Base-by-base conservation (phyloP, 2,797 vertebrate genomes). In the Cottoperca gobio region DNA sequence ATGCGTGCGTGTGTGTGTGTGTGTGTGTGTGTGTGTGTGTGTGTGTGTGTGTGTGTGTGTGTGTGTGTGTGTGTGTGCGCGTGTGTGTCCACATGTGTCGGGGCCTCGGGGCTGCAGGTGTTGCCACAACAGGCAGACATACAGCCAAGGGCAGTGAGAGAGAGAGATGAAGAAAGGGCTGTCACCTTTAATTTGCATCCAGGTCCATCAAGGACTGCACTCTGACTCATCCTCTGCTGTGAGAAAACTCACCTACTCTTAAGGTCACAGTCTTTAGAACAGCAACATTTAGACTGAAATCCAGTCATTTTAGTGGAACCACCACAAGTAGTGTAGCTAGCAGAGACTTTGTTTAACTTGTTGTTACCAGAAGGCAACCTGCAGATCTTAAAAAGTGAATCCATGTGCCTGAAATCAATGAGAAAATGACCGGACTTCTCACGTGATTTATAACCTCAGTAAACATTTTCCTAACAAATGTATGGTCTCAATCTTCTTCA, bases 151-250 rank as follows among this genome's bases (percentile, higher is more conserved):
- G 68, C 40, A 14, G 16, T 69, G 43, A 60, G 48, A 13, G 19
- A 48, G 21, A 37, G 43, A 42, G 13, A 73, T 16, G 14, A 40
- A n/a, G 39, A 63, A 39, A 68, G n/a, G 45, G 59, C 59, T 75
- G 83, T 81, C 74, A 64, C 26, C 43, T 78, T 71, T 16, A 50
- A 53, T 84, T 53, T 75, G 45, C 53, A 67, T 58, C 33, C 72
- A 59, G 55, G 42, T 19, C 50, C 49, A 31, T 17, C 19, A 13
- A 23, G 28, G 23, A 50, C 45, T 12, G 26, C 21, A 24, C 6
- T 24, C 42, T 17, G 26, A 24, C 50, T 79, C 65, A 33, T 45
- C 57, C 21, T 43, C 63, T 16, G 42, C 63, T 67, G n/a, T 21
- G 33, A 61, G 33, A 53, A 33, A 17, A 31, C 28, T 14, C 33